Conservation (phyloP, 2,797 vertebrate species). For the Oryzias sinensis region DNA sequence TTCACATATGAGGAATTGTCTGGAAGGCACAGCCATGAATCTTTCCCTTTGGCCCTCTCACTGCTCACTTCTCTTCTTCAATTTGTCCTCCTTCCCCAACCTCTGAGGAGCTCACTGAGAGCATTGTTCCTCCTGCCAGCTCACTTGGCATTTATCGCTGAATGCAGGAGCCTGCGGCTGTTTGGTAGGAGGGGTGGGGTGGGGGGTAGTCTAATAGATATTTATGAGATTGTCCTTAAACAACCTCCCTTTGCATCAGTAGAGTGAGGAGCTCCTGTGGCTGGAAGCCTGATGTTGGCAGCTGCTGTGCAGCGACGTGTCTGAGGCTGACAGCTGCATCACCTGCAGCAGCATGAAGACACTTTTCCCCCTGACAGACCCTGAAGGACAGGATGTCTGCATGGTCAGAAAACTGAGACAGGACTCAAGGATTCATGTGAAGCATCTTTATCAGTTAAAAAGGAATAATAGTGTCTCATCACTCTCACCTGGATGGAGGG, state of each 20-base stretch:
- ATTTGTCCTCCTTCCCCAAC: slow-evolving; percentile 37
- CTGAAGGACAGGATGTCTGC: no score
- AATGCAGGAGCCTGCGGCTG: slow-evolving; percentile 64
- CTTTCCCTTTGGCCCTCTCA: slow-evolving; percentile 52
- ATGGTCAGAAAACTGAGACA: no score
- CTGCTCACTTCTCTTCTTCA: slow-evolving; percentile 42
- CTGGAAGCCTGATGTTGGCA: slow-evolving; percentile 57
- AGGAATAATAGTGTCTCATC: no score
- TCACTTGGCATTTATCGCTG: slow-evolving; percentile 67
- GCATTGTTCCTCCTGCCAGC: slow-evolving; percentile 72
- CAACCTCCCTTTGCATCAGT: slow-evolving; percentile 69
- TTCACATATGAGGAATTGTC: slow-evolving; percentile 53
- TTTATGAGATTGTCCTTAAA: slow-evolving; percentile 78
- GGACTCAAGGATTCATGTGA: no score
- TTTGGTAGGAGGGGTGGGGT: slow-evolving; percentile 61
- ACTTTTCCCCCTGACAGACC: no score
- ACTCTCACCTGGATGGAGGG: no score
- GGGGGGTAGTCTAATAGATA: slow-evolving; percentile 68
- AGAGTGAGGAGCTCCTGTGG: slow-evolving; percentile 63
- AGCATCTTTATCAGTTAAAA: no score
- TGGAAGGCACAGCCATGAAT: slow-evolving; percentile 54
- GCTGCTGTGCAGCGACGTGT: slow-evolving; percentile 54
- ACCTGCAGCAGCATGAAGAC: no score
- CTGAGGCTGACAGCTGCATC: slow-evolving; percentile 45
- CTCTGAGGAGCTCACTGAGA: slow-evolving; percentile 63